Conservation (phyloP, 2,797 vertebrate species). For the Crax fasciolata region DNA sequence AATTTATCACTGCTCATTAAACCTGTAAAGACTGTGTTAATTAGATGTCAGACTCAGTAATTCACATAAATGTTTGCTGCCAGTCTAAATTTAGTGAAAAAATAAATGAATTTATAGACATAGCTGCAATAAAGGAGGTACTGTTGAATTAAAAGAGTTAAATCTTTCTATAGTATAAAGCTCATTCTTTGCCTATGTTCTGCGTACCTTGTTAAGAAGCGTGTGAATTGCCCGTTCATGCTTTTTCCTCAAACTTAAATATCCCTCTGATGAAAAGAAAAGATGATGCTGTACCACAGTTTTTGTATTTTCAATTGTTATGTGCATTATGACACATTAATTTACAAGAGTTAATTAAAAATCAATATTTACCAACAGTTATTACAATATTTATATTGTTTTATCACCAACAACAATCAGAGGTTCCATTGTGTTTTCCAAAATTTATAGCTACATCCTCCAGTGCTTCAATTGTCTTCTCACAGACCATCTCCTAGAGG, state of each 20-base stretch:
- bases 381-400: not conserved
- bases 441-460: not conserved
- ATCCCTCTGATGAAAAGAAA: not conserved
- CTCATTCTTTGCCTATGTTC: not conserved
- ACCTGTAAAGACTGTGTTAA: slow-evolving; percentile 88
- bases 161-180: not conserved
- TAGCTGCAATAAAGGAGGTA: not conserved
- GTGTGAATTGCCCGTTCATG: not conserved
- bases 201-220: not conserved
- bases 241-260: not conserved
- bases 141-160: not conserved
- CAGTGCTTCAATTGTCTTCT: not conserved
- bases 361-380: not conserved
- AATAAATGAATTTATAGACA: not conserved
- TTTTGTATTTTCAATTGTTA: not conserved
- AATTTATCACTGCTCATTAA: slow-evolving; percentile 91
- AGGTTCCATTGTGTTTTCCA: not conserved
- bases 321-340: not conserved
- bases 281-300: not conserved
- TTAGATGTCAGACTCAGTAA: slow-evolving; percentile 88
- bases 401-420: not conserved
- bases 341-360: not conserved
- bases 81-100: slow-evolving; percentile 80
- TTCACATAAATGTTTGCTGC: slow-evolving; percentile 84
- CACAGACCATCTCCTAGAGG: not conserved